Evolutionary conservation across 2,888 invertebrate species (phyloP).

Genomic region (Meghimatium bilineatum): DNA sequence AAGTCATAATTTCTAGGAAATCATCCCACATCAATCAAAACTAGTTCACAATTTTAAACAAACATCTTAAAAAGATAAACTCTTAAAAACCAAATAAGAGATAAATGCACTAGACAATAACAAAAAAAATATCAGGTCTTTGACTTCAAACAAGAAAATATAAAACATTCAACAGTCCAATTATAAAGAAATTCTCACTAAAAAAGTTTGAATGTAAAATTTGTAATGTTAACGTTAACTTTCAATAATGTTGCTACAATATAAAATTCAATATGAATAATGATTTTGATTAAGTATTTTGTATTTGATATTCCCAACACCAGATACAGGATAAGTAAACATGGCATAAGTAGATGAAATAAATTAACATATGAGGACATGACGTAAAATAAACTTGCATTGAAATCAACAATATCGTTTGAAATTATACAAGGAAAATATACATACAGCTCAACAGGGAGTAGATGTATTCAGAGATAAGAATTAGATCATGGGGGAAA

Average conservation of each 20-base stretch:
- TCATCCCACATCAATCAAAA: no score
- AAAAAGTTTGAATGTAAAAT: neutral
- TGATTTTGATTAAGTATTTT: conserved; percentile 41
- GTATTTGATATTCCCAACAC: conserved; percentile 24
- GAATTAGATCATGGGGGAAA: neutral
- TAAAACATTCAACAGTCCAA: neutral
- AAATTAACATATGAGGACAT: neutral
- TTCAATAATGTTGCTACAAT: conserved; percentile 9
- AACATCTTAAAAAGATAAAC: no score
- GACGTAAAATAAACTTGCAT: neutral
- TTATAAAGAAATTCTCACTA: neutral
- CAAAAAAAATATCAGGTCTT: no score
- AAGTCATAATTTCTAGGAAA: no score
- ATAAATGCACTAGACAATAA: no score
- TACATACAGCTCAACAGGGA: neutral
- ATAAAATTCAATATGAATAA: conserved; percentile 16
- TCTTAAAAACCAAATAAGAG: no score
- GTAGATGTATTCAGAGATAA: neutral
- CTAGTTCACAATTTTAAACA: no score
- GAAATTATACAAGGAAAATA: conserved; percentile 1
- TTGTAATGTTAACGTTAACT: neutral
- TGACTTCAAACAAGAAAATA: no score
- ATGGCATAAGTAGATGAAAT: conserved; percentile 17
- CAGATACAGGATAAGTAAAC: conserved; percentile 16
- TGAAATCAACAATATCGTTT: neutral